A percentile compares a stretch with the other conserved stretches of the same genome.
phyloP scores from a whole-genome alignment of 2,113 vertebrate species.

The Leptosomus discolor region DNA sequence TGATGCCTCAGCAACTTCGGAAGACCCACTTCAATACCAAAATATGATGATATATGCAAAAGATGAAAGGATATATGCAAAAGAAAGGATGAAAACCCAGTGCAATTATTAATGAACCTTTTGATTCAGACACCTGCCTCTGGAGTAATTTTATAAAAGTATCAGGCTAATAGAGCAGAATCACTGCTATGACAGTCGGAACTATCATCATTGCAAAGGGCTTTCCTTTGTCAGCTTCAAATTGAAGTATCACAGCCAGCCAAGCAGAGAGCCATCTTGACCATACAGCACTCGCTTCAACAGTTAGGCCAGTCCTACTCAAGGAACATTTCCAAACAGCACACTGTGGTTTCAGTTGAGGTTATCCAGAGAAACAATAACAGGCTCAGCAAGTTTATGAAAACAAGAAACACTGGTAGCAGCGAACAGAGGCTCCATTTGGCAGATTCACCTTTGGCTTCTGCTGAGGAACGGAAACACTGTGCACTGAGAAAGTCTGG shows the following conservation, averaged over 20 bases:
- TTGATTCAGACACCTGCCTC: not conserved
- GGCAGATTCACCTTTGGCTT: not conserved
- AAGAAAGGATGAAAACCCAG: not conserved
- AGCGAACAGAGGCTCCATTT: not conserved
- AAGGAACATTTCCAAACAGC: not conserved
- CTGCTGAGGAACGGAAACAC: not conserved
- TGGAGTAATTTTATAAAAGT: not conserved
- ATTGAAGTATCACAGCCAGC: not conserved
- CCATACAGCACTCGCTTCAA: accelerated
- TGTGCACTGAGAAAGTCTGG: accelerated
- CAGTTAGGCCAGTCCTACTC: not conserved
- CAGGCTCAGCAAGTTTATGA: not conserved
- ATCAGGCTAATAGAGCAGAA: not conserved
- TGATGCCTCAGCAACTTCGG: not conserved
- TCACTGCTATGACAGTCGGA: not conserved
- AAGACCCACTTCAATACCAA: not conserved
- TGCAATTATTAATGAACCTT: not conserved
- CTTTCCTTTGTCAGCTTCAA: not conserved
- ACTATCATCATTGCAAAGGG: not conserved
- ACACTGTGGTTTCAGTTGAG: not conserved
- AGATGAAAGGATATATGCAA: not conserved
- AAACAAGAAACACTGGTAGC: not conserved
- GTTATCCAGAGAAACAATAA: not conserved
- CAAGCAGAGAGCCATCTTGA: not conserved
- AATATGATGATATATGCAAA: not conserved